phyloP scores from a whole-genome alignment of 2,113 vertebrate species.

The Ranitomeya imitator region DNA sequence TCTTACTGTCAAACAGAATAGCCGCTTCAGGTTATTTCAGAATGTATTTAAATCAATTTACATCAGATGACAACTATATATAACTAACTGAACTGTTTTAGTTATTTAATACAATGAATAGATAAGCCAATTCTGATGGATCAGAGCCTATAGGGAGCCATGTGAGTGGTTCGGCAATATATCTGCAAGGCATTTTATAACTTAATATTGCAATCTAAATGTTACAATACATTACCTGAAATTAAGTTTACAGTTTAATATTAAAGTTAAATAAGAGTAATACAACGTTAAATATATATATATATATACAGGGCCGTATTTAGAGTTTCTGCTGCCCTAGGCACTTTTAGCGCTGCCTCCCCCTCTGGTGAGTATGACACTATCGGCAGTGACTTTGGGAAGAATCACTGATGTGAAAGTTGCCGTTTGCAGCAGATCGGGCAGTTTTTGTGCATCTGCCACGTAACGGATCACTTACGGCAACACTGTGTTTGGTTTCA shows the following conservation, averaged over 20 bases:
- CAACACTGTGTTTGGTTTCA: too few species aligned
- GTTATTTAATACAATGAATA: constrained; percentile 49
- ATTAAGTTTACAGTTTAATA: constrained; percentile 14
- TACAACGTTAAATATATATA: too few species aligned
- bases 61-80: constrained; percentile 51
- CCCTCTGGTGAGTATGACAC: too few species aligned
- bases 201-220: constrained; percentile 40
- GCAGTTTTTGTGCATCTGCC: too few species aligned
- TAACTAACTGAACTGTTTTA: constrained; percentile 45
- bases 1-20: constrained; percentile 46
- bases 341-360: too few species aligned
- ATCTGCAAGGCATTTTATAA: constrained; percentile 47
- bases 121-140: constrained; percentile 25
- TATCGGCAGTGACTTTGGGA: too few species aligned
- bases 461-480: too few species aligned
- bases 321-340: too few species aligned
- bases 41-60: constrained; percentile 49
- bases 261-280: background rate
- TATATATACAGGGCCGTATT: too few species aligned
- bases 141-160: constrained; percentile 30
- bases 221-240: constrained; percentile 38
- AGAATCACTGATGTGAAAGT: too few species aligned
- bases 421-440: too few species aligned
- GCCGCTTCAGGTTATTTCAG: constrained; percentile 45
- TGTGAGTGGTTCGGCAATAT: constrained; percentile 43